These are phyloP conservation scores for Chromis chromis DNA, from an alignment of 2,797 vertebrate species.

Conservation along the genomic window DNA sequence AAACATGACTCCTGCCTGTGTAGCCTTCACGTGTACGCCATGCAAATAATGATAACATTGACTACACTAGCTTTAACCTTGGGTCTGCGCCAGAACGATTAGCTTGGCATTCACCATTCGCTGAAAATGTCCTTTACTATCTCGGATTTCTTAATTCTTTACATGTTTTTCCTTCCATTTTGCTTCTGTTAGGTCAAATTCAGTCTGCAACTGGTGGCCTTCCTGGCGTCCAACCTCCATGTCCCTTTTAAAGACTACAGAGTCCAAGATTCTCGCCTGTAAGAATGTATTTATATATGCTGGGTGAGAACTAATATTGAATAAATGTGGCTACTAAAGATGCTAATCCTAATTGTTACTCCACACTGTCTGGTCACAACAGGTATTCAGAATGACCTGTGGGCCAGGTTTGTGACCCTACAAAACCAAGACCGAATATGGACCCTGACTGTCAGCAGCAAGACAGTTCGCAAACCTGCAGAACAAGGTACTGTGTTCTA, in stretches of 20 bases:
- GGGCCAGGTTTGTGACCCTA: conserved; percentile 90
- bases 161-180: conserved; percentile 13
- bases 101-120: background rate
- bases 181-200: conserved; percentile 72
- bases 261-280: conserved; percentile 92
- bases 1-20: conserved; percentile 32
- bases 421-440: conserved; percentile 90
- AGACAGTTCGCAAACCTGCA: conserved; percentile 52
- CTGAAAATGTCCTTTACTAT: background rate
- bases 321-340: background rate
- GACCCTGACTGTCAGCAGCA: conserved; percentile 88
- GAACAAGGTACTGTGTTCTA: conserved; percentile 60
- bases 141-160: background rate
- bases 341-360: background rate
- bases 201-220: conserved; percentile 90
- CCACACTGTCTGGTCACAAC: conserved; percentile 19
- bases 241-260: conserved; percentile 93
- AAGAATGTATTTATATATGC: conserved; percentile 57
- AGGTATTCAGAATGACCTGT: conserved; percentile 91
- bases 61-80: conserved; percentile 17
- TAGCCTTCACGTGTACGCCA: background rate
- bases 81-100: background rate
- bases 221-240: conserved; percentile 94
- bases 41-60: conserved; percentile 34
- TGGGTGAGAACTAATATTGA: background rate